Percentiles rank a stretch among this genome's conserved stretches.
Conservation (phyloP, 2,797 vertebrate species). For the Thripadectes ignobilis region DNA sequence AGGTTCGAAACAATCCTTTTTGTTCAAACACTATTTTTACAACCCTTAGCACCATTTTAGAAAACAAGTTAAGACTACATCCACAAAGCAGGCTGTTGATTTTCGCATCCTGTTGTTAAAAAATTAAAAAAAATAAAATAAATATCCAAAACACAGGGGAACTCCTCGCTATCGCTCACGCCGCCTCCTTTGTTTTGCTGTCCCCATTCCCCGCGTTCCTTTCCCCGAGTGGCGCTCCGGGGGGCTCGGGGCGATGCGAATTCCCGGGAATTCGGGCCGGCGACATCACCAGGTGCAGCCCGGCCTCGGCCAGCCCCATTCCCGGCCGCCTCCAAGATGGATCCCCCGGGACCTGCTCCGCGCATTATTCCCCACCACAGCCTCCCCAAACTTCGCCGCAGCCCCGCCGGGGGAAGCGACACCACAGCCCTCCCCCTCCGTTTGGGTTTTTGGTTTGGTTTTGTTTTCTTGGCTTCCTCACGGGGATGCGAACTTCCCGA, state of each 20-base stretch:
- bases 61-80: not conserved
- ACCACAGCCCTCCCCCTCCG: rapidly evolving
- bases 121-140: not conserved
- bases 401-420: not conserved
- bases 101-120: rapidly evolving
- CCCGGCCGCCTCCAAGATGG: conserved; percentile 22
- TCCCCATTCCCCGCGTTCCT: not conserved
- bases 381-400: not conserved
- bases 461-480: not conserved
- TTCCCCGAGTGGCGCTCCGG: not conserved
- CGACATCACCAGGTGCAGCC: conserved; percentile 52
- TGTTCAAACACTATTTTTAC: not conserved
- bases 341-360: not conserved
- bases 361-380: not conserved
- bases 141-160: not conserved
- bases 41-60: not conserved
- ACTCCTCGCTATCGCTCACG: rapidly evolving
- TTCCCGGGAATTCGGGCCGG: not conserved
- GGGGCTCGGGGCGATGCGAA: not conserved
- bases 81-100: not conserved
- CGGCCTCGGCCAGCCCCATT: not conserved
- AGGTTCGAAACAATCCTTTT: conserved; percentile 6
- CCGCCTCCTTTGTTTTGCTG: not conserved
- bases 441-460: too few species aligned
- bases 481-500: not conserved